These are phyloP conservation scores for Bruchidius siliquastri DNA, from an alignment of 2,888 invertebrate species.

Conservation along the genomic window DNA sequence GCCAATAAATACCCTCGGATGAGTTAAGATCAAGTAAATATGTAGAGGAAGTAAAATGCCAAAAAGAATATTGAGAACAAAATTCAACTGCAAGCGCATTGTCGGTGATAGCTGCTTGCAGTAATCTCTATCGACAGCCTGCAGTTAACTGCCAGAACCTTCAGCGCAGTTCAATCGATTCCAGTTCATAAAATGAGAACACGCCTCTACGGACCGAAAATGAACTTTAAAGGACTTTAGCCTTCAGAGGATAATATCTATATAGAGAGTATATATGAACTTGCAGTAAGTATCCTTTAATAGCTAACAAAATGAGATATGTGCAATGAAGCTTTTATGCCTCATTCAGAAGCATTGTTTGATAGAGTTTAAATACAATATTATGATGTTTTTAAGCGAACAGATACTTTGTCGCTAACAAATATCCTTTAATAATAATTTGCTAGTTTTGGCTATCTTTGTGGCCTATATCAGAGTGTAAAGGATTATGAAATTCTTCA, in stretches of 20 bases:
- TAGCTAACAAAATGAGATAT: neutral
- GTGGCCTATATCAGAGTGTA: no score
- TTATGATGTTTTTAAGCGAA: neutral
- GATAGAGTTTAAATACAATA: neutral
- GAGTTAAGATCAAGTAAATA: no score
- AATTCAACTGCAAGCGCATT: neutral
- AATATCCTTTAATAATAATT: no score
- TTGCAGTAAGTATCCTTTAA: neutral
- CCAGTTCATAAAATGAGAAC: neutral
- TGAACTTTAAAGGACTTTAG: neutral
- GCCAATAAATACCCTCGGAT: no score
- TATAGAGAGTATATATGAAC: neutral
- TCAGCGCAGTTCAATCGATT: neutral
- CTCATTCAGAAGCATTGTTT: neutral
- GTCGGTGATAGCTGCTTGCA: neutral
- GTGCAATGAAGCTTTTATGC: neutral
- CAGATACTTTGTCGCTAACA: no score
- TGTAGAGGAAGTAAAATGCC: no score
- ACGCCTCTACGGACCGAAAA: neutral
- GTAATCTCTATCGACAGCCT: neutral
- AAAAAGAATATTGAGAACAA: neutral
- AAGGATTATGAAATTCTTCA: no score
- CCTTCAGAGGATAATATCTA: neutral
- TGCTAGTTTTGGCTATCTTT: no score
- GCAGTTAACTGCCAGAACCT: neutral